Evolutionary conservation across 1,140 invertebrate species (phyloP).

Genomic region (Liolophura sinensis): DNA sequence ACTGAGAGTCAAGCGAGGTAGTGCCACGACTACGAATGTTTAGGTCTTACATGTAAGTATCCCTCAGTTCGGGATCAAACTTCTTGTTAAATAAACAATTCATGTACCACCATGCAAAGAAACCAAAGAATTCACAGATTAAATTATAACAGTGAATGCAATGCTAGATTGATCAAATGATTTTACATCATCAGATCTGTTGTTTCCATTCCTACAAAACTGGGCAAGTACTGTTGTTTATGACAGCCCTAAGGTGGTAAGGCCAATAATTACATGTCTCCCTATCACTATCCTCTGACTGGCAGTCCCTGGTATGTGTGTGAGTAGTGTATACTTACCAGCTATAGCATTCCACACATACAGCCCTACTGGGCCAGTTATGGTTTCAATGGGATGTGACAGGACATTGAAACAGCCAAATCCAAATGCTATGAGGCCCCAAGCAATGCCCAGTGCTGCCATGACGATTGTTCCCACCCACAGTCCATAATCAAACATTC

Average conservation of each 20-base stretch:
- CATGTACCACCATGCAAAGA: too few species aligned
- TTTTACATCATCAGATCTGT: not conserved
- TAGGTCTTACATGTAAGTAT: too few species aligned
- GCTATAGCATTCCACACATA: slow-evolving; percentile 78
- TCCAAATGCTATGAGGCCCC: slow-evolving; percentile 70
- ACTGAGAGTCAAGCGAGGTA: too few species aligned
- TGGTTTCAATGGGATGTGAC: slow-evolving; percentile 72
- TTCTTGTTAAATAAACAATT: too few species aligned
- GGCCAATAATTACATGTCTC: not conserved
- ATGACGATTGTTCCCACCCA: slow-evolving; percentile 74
- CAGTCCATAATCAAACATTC: slow-evolving; percentile 71
- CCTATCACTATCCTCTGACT: not conserved
- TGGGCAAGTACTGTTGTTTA: not conserved
- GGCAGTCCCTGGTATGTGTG: not conserved
- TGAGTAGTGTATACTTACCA: slow-evolving; percentile 63
- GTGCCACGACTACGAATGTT: too few species aligned
- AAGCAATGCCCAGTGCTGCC: slow-evolving; percentile 68
- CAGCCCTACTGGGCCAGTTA: slow-evolving; percentile 76
- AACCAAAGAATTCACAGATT: too few species aligned
- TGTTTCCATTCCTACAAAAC: not conserved
- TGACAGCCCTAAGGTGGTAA: not conserved
- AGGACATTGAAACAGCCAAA: slow-evolving; percentile 80
- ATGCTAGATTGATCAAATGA: too few species aligned
- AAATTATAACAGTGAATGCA: too few species aligned
- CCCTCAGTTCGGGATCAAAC: too few species aligned